phyloP scores from a whole-genome alignment of 92 coral and sea anemone genomes.

The Phenganax subtilis region DNA sequence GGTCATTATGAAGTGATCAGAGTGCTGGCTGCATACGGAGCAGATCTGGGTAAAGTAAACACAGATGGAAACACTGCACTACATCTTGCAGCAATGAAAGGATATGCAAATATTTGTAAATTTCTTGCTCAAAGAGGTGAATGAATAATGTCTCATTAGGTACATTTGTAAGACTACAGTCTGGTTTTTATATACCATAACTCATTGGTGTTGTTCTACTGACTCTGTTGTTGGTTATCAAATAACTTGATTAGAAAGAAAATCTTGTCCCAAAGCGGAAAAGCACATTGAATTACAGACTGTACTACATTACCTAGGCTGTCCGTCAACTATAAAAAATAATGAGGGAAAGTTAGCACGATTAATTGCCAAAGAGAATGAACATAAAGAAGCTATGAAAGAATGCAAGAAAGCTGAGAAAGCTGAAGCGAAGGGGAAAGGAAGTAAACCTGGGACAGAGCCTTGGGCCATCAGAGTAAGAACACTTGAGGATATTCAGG shows the following conservation, averaged over 20 bases:
- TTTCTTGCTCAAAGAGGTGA: slow-evolving; percentile 86
- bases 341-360: slow-evolving; percentile 92
- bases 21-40: slow-evolving; percentile 88
- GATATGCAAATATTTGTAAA: slow-evolving; percentile 86
- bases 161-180: too few species aligned
- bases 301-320: slow-evolving; percentile 45
- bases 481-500: not conserved
- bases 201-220: too few species aligned
- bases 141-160: not conserved
- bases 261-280: too few species aligned
- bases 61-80: slow-evolving; percentile 79
- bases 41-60: slow-evolving; percentile 86
- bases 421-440: slow-evolving; percentile 78
- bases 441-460: slow-evolving; percentile 69
- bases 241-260: too few species aligned
- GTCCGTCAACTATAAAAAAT: slow-evolving; percentile 75
- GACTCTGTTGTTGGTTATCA: too few species aligned
- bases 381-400: slow-evolving; percentile 88
- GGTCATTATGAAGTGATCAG: slow-evolving; percentile 94
- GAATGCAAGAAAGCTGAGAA: slow-evolving; percentile 98
- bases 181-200: too few species aligned
- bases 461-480: slow-evolving; percentile 84
- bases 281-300: too few species aligned
- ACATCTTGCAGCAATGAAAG: slow-evolving; percentile 77
- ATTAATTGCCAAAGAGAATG: slow-evolving; percentile 89